Conservation (phyloP, 1,140 invertebrate genomes). For the Eupeodes corollae region DNA sequence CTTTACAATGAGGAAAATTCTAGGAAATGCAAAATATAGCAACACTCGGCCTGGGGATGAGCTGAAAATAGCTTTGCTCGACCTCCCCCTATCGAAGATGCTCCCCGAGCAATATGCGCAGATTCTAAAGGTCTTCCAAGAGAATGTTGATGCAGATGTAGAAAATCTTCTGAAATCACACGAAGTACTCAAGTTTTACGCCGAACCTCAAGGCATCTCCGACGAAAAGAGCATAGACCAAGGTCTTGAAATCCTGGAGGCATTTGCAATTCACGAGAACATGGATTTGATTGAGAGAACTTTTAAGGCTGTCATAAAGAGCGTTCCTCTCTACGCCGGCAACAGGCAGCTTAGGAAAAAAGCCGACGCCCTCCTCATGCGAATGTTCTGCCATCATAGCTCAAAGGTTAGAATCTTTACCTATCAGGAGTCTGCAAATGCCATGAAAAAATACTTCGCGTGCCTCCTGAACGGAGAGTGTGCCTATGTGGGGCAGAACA, state of each 20-base stretch:
- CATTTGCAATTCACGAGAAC: slow-evolving; percentile 14
- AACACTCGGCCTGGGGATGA: no score
- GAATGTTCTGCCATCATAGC: slow-evolving; percentile 13
- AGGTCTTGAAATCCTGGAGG: not conserved
- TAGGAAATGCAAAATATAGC: no score
- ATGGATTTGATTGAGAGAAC: slow-evolving; percentile 11
- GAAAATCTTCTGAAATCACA: no score
- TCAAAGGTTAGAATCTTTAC: slow-evolving; percentile 3
- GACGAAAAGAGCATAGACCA: not conserved
- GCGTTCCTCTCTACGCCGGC: slow-evolving; percentile 7
- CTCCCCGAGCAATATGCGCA: no score
- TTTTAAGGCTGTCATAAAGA: slow-evolving; percentile 15
- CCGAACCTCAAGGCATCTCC: not conserved
- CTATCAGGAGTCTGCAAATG: slow-evolving; percentile 8
- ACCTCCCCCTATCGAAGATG: no score
- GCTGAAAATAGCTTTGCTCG: no score
- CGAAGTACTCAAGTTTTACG: no score
- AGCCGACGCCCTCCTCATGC: slow-evolving; percentile 14
- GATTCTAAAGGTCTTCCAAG: no score
- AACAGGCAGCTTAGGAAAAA: slow-evolving; percentile 6
- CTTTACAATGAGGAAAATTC: no score
- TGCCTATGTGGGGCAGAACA: slow-evolving; percentile 16
- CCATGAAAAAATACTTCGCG: slow-evolving; percentile 18
- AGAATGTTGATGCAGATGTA: no score
- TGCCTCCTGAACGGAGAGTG: slow-evolving; percentile 14